Base-by-base conservation (phyloP, 2,797 vertebrate species). In the Erethizon dorsatum region DNA sequence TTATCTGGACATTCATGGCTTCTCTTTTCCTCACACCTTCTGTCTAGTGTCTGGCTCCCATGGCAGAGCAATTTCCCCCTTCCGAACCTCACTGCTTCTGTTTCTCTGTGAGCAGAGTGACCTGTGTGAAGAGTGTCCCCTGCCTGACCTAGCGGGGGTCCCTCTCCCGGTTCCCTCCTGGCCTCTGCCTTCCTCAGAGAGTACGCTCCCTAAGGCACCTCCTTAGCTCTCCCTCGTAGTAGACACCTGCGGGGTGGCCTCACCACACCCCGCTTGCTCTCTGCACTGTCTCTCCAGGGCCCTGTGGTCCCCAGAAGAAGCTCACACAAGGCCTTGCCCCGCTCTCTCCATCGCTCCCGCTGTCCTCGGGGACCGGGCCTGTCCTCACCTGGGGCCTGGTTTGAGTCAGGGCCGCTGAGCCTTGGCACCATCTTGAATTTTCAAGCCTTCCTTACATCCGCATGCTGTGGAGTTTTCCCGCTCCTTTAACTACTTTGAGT, bases 301-400 rank as follows among this genome's bases (percentile, higher is more conserved):
- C 83, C 52, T 65, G n/a, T 52, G 63, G 37, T 52, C 41, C 47
- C 6, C 41, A 63, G 78, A 94, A 95, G 33, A 95, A 95, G 37
- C 22, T 52, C 22, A 5, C 0, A 14, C 14, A 67, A 17, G 61
- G 14, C 33, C 28, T 31, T 11, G 33, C 6, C 65, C 15, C 5
- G 37, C n/a, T 6, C 31, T 37, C 22, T 20, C 61, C 3, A n/a
- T 31, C 6, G 1, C 18, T 2, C 56, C 71, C 20, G 20, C 56
- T 15, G 7, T 41, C 50, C 41, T 2, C 45, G 4, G 41, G 18
- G 57, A 2, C 17, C 65, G 90, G 69, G n/a, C 45, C 6, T 0
- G 10, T 59, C 45, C 57, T 41, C 57, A 26, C 31, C 47, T 50
- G 12, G 28, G 65, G 31, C 28, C 6, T 78, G 9, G 20, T 9